A percentile compares a stretch with the other conserved stretches of the same genome.
Evolutionary conservation across 2,888 invertebrate genomes (phyloP).

Genomic region (Thysanoteuthis rhombus): DNA sequence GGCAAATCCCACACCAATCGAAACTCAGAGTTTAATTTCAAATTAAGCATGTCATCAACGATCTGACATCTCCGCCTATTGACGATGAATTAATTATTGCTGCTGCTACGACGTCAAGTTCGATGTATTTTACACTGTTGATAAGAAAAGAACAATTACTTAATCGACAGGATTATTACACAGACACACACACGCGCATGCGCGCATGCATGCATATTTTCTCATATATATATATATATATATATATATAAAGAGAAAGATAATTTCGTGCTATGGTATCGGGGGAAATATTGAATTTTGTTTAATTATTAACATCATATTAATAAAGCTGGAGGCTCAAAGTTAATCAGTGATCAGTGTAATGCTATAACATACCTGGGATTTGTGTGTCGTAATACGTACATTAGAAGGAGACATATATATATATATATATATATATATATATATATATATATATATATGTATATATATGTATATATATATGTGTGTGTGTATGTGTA

Average conservation of each 20-base stretch:
- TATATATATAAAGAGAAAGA: background rate
- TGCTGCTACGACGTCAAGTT: background rate
- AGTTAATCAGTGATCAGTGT: too few relatives aligned
- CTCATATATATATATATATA: background rate
- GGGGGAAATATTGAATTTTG: too few relatives aligned
- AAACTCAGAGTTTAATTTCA: background rate
- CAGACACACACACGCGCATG: background rate
- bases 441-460: background rate
- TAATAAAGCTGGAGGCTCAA: too few relatives aligned
- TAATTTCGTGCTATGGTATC: too few relatives aligned
- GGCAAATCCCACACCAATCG: background rate
- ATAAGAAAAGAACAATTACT: background rate
- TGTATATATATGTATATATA: background rate
- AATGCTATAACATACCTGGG: too few relatives aligned
- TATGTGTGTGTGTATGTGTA: background rate
- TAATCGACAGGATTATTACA: background rate
- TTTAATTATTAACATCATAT: too few relatives aligned
- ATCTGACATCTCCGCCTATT: background rate
- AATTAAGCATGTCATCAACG: background rate
- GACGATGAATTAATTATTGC: background rate
- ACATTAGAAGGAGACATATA: too few relatives aligned
- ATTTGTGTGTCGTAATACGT: too few relatives aligned
- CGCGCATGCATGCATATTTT: background rate
- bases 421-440: background rate
- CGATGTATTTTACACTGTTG: background rate